Conservation (phyloP, 2,888 invertebrate species). For the Athalia rosae region DNA sequence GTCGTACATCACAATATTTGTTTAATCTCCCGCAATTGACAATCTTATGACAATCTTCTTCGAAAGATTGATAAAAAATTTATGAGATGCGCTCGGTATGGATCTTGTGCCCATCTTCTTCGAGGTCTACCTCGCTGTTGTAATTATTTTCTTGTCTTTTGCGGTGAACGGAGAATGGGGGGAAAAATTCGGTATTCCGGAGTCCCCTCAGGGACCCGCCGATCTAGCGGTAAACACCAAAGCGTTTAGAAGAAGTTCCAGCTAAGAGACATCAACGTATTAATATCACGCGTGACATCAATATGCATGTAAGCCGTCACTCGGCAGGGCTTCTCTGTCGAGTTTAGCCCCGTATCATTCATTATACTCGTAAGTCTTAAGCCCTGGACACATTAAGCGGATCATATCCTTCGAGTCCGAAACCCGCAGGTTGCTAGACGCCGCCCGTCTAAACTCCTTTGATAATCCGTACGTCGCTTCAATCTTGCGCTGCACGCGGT, state of each 20-base stretch:
- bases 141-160: background rate
- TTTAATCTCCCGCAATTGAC: slow-evolving; percentile 12
- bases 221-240: slow-evolving; percentile 39
- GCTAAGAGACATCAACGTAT: slow-evolving; percentile 44
- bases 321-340: slow-evolving; percentile 65
- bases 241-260: slow-evolving; percentile 34
- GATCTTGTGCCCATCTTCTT: background rate
- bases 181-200: too few species aligned
- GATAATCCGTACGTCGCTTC: slow-evolving; percentile 33
- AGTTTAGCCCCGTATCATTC: slow-evolving; percentile 69
- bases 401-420: slow-evolving; percentile 68
- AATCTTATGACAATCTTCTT: slow-evolving; percentile 34
- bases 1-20: background rate
- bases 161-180: background rate
- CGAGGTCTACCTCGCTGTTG: background rate
- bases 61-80: background rate
- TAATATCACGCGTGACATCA: slow-evolving; percentile 56
- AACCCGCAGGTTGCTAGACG: slow-evolving; percentile 55
- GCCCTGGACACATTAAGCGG: slow-evolving; percentile 68
- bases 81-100: too few species aligned
- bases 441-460: slow-evolving; percentile 35
- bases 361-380: slow-evolving; percentile 69
- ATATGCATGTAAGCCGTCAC: slow-evolving; percentile 67
- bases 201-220: slow-evolving; percentile 6
- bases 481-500: background rate